Conservation (phyloP, 2,888 invertebrate genomes). For the Campoletis raptor region DNA sequence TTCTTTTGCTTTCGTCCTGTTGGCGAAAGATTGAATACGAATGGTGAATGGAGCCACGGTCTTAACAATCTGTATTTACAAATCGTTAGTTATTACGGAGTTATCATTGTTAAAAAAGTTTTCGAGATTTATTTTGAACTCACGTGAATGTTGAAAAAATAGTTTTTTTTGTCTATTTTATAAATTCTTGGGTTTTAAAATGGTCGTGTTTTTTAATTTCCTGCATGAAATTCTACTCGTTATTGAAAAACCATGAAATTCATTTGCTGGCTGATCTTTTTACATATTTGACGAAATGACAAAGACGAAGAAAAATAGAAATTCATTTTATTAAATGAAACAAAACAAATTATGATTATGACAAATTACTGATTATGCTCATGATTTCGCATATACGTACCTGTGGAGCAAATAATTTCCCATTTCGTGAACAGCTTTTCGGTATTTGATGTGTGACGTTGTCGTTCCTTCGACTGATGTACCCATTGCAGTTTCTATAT, state of each 20-base stretch:
- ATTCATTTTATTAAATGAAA: background rate
- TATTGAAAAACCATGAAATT: no score
- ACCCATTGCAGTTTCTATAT: slow-evolving; percentile 69
- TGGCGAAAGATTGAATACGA: slow-evolving; percentile 48
- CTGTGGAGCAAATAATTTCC: slow-evolving; percentile 60
- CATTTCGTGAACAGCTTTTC: slow-evolving; percentile 62
- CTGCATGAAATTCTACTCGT: no score
- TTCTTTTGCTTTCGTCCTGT: slow-evolving; percentile 52
- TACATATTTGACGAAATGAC: no score
- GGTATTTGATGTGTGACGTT: slow-evolving; percentile 47
- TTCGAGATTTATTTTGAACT: background rate
- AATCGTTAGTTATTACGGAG: background rate
- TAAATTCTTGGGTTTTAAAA: no score
- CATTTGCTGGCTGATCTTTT: no score
- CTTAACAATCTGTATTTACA: slow-evolving; percentile 52
- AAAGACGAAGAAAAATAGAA: background rate
- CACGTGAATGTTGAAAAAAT: no score
- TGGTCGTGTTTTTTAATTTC: no score
- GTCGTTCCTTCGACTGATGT: slow-evolving; percentile 55
- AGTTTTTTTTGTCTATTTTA: no score
- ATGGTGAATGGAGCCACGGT: slow-evolving; percentile 59
- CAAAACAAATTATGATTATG: no score
- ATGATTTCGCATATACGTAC: slow-evolving; percentile 21
- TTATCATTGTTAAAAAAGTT: background rate
- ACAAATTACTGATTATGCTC: background rate